phyloP scores from a whole-genome alignment of 2,113 vertebrate species.

The Chionodraco myersi region DNA sequence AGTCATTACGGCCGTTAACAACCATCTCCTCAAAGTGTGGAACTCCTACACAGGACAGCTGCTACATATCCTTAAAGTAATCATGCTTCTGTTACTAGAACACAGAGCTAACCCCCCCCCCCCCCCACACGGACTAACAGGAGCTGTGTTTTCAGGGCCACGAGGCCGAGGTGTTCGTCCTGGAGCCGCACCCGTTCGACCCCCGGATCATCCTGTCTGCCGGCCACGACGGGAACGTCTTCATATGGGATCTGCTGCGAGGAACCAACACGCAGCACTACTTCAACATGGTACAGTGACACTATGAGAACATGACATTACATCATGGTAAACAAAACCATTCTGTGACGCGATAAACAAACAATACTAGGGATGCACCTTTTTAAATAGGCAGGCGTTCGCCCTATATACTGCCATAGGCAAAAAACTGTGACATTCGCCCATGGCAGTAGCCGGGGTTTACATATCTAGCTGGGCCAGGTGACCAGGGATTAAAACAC shows the following conservation, averaged over 20 bases:
- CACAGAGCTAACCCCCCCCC: not conserved
- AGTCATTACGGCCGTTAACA: constrained; percentile 97
- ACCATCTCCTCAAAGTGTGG: constrained; percentile 98
- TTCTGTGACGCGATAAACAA: not conserved
- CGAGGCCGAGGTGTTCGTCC: constrained; percentile 96
- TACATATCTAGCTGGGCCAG: too few relatives aligned
- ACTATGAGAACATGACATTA: not conserved
- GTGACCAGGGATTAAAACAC: too few relatives aligned
- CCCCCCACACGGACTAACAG: not conserved
- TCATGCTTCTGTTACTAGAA: not conserved
- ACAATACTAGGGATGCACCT: not conserved
- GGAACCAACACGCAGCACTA: constrained; percentile 93
- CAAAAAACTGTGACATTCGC: too few relatives aligned
- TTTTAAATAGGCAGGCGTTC: too few relatives aligned
- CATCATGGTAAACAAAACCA: not conserved
- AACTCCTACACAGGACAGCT: constrained; percentile 93
- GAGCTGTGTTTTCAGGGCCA: constrained; percentile 87
- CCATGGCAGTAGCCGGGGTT: too few relatives aligned
- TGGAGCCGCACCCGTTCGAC: constrained; percentile 97
- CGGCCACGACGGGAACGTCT: constrained; percentile 95
- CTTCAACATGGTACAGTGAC: constrained; percentile 91
- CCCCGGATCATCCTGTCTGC: constrained; percentile 96
- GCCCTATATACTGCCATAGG: too few relatives aligned
- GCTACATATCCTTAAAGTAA: constrained; percentile 94
- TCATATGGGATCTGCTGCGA: constrained; percentile 95